Evolutionary conservation across 2,113 vertebrate genomes (phyloP).

Genomic region (Romanogobio albipinnatus): DNA sequence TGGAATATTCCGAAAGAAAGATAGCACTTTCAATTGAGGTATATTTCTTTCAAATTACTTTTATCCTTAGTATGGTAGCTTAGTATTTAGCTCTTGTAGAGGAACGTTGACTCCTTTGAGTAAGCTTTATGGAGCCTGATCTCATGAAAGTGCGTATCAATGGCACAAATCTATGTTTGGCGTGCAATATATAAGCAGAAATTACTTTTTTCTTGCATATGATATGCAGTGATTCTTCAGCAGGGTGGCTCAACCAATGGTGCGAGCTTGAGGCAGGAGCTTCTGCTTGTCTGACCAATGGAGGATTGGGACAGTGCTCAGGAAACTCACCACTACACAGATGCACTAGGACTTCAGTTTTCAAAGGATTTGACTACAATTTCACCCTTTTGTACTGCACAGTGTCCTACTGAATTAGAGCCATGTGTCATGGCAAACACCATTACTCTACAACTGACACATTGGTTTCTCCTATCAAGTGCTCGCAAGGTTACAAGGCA

Average conservation of each 20-base stretch:
- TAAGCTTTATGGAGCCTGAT: background rate
- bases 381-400: background rate
- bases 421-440: background rate
- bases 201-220: too few relatives aligned
- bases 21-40: background rate
- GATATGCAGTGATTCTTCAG: too few relatives aligned
- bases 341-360: background rate
- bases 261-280: background rate
- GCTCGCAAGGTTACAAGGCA: constrained; percentile 27
- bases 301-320: background rate
- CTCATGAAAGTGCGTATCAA: too few relatives aligned
- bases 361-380: background rate
- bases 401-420: background rate
- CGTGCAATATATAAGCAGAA: too few relatives aligned
- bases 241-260: background rate
- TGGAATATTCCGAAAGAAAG: constrained; percentile 12
- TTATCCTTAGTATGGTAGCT: background rate
- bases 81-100: background rate
- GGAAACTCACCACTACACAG: background rate
- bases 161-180: too few relatives aligned
- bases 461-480: background rate
- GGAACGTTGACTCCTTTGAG: constrained; percentile 6
- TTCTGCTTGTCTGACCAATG: background rate
- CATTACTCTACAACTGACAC: background rate
- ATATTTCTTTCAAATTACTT: constrained; percentile 1